Evolutionary conservation across 2,113 vertebrate species (phyloP), one percentile per base, ranked within the genome.

Genomic region (Athene cunicularia): DNA sequence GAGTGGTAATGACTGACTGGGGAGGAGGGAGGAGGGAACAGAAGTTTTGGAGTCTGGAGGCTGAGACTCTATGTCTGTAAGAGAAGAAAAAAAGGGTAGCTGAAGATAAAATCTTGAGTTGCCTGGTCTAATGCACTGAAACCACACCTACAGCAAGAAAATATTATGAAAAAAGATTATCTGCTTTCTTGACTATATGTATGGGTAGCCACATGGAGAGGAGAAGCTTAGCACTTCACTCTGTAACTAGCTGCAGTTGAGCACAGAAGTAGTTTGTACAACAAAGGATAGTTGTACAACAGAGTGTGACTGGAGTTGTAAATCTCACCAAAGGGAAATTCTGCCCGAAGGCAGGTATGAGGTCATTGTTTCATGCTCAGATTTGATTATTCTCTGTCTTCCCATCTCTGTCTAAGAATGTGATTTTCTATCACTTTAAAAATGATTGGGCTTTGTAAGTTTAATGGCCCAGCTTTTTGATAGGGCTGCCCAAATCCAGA

Each of bases 261-360:
- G 82, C 20, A 88, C 50, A 71, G 95, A 88, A 96, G 95, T 80
- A 45, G 56, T 90, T 94, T 80, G 93, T 92, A 20, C 72, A 75
- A 35, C 66, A 28, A 37, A 59, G 83, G 86, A 32, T 1, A 47
- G 45, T 93, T 80, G 93, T 92, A 20, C 72, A 75, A 35, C 66
- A 28, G 39, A 59, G 33, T 1, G 5, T 52, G 81, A 70, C 91
- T 58, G 88, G 79, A 73, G 72, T 1, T 84, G 89, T 82, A 49
- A 84, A 80, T 91, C 49, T 32, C 67, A 64, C 24, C 39, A 13
- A n/a, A 27, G 84, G 75, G 89, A 84, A 88, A 73, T 70, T 58
- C 72, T 71, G 88, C 60, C 50, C 5, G 0, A 18, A 64, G 74
- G 75, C 77, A 68, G n/a, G 33, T 15, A 24, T 1, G 13, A 37